A percentile compares a stretch with the other conserved stretches of the same genome.
phyloP scores from a whole-genome alignment of 1,140 invertebrate species.

The Scaptodrosophila lebanonensis region DNA sequence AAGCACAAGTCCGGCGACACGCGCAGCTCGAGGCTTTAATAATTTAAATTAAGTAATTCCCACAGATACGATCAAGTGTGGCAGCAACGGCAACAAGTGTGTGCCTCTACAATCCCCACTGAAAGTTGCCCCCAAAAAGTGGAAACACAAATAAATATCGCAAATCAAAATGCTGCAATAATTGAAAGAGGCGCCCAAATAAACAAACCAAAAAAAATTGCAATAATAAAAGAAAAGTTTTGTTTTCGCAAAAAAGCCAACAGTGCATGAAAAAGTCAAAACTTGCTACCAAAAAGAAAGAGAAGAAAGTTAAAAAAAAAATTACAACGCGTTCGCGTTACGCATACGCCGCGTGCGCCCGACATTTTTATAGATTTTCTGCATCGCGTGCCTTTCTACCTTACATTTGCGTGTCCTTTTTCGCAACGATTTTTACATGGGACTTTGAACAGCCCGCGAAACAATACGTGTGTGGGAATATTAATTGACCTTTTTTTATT shows the following conservation, averaged over 20 bases:
- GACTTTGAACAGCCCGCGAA: conserved; percentile 33
- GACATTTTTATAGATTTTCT: conserved; percentile 29
- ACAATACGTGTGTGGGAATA: no score
- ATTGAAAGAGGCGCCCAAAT: conserved; percentile 8
- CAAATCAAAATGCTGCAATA: background rate
- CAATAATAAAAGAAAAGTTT: background rate
- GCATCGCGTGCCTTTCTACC: conserved; percentile 17
- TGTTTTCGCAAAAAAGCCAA: background rate
- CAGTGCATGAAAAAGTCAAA: conserved; percentile 19
- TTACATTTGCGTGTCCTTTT: conserved; percentile 1
- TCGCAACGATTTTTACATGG: conserved; percentile 19
- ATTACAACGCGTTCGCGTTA: no score
- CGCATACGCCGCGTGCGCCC: conserved; percentile 29
- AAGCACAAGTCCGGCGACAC: conserved; percentile 20
- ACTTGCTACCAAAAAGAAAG: conserved; percentile 8
- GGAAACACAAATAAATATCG: conserved; percentile 2
- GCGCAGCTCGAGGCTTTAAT: background rate
- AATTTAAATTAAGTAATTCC: conserved; percentile 6
- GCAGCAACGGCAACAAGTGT: no score
- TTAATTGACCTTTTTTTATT: conserved; percentile 19
- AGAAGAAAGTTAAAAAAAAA: conserved; percentile 1
- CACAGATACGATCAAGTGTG: conserved; percentile 7
- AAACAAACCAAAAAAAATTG: background rate
- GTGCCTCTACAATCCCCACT: conserved; percentile 2
- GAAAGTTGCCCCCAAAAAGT: conserved; percentile 19